These are phyloP conservation scores for Prosopocoilus inquinatus DNA, from an alignment of 2,888 invertebrate genomes.

Conservation along the genomic window DNA sequence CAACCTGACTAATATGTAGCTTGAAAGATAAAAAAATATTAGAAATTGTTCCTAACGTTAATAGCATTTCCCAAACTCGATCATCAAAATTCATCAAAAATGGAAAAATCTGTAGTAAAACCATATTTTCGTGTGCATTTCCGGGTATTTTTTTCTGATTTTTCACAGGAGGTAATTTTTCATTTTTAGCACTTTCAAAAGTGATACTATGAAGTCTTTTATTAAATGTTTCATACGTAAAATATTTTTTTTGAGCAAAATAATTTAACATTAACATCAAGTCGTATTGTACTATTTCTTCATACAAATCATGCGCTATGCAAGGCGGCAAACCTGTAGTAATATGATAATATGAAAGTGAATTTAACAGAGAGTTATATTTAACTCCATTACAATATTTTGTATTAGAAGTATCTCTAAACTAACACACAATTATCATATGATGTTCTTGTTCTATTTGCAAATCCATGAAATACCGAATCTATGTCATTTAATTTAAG, in stretches of 20 bases:
- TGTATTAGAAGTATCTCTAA: neutral
- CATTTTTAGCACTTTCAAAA: slow-evolving; percentile 16
- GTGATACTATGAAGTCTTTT: neutral
- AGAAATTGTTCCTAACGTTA: slow-evolving; percentile 14
- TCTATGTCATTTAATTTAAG: neutral
- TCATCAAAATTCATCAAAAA: slow-evolving; percentile 9
- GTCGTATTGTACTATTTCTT: slow-evolving; percentile 31
- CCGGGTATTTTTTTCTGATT: neutral
- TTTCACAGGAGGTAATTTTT: slow-evolving; percentile 4
- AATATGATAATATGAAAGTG: slow-evolving; percentile 32
- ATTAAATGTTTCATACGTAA: neutral
- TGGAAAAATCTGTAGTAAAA: slow-evolving; percentile 12
- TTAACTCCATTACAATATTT: slow-evolving; percentile 29
- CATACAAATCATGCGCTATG: slow-evolving; percentile 26
- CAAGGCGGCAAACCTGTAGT: slow-evolving; percentile 33
- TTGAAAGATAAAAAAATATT: slow-evolving; percentile 10
- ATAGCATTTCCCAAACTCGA: slow-evolving; percentile 8
- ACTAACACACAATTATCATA: slow-evolving; percentile 7
- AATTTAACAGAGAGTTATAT: slow-evolving; percentile 31
- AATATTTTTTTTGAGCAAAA: slow-evolving; percentile 14
- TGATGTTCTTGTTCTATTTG: neutral
- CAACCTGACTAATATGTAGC: slow-evolving; percentile 12
- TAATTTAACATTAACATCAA: slow-evolving; percentile 27
- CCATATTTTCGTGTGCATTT: slow-evolving; percentile 14
- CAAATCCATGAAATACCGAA: neutral